Conservation (phyloP, 2,113 vertebrate species). For the Notechis scutatus region DNA sequence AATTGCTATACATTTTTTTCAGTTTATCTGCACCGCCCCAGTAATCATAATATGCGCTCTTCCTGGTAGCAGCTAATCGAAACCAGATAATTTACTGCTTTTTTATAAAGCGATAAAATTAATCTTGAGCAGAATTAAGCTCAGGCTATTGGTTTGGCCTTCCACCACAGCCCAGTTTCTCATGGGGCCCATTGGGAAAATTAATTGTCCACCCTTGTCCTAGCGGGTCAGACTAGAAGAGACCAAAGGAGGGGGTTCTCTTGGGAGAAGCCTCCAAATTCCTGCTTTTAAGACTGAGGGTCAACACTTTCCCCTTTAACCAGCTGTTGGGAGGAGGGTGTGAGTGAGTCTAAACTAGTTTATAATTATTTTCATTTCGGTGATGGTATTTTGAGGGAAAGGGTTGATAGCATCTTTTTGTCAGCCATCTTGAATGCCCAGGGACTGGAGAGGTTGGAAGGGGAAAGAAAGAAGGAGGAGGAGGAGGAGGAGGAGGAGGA, state of each 20-base stretch:
- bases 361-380: not conserved
- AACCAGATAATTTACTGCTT: too few relatives aligned
- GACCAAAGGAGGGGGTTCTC: fast-evolving
- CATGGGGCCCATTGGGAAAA: not conserved
- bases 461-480: not conserved
- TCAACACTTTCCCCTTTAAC: not conserved
- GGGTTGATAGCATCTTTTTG: not conserved
- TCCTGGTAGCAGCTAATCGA: too few relatives aligned
- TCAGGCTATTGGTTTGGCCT: not conserved
- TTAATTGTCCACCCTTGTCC: not conserved
- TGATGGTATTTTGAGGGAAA: not conserved
- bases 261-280: not conserved
- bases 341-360: not conserved
- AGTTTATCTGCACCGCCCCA: not conserved
- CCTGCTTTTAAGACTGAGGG: not conserved
- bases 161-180: not conserved
- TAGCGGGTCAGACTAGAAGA: not conserved
- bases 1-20: not conserved
- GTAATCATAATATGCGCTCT: too few relatives aligned
- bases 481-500: not conserved
- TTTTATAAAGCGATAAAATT: not conserved
- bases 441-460: not conserved
- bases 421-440: not conserved
- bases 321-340: not conserved
- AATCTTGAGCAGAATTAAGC: not conserved